Conservation (phyloP, 2,888 invertebrate genomes). For the Junonia oenone region DNA sequence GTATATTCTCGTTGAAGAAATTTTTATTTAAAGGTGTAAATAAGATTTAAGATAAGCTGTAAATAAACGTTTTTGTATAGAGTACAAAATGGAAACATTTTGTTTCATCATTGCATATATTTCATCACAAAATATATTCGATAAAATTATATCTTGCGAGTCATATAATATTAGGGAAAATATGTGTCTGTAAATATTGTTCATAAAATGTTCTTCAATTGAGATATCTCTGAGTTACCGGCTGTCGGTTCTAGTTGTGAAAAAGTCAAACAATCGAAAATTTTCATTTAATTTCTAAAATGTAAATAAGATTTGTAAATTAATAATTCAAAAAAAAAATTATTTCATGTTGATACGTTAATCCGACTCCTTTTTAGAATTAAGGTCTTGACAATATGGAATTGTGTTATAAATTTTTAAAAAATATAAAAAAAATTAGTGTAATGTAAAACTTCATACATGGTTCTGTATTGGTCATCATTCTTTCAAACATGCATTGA, state of each 20-base stretch:
- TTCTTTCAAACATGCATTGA: constrained; percentile 27
- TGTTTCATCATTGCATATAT: constrained; percentile 5
- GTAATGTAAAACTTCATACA: constrained; percentile 30
- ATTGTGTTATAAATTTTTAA: constrained; percentile 57
- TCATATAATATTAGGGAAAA: constrained; percentile 2
- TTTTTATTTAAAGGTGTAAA: constrained; percentile 19
- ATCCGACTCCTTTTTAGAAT: constrained; percentile 30
- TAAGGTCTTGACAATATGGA: constrained; percentile 59
- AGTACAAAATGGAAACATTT: constrained; percentile 30
- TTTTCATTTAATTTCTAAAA: constrained; percentile 1
- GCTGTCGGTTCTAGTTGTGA: constrained; percentile 10
- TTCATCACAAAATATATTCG: constrained; percentile 9
- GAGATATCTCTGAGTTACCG: constrained; percentile 1
- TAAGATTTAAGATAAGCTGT: no score
- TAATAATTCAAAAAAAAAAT: constrained; percentile 11
- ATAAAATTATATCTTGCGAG: constrained; percentile 13
- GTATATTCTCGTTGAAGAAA: constrained; percentile 1
- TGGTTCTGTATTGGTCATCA: constrained; percentile 29
- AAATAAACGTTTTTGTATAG: constrained; percentile 33
- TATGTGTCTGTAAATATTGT: constrained; percentile 24
- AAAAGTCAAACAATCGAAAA: constrained; percentile 2
- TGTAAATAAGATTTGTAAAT: constrained; percentile 25
- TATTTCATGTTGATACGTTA: constrained; percentile 26
- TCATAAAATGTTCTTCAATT: neutral
- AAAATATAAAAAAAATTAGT: constrained; percentile 56